Conservation (phyloP, 1,140 invertebrate species). For the Globodera rostochiensis region DNA sequence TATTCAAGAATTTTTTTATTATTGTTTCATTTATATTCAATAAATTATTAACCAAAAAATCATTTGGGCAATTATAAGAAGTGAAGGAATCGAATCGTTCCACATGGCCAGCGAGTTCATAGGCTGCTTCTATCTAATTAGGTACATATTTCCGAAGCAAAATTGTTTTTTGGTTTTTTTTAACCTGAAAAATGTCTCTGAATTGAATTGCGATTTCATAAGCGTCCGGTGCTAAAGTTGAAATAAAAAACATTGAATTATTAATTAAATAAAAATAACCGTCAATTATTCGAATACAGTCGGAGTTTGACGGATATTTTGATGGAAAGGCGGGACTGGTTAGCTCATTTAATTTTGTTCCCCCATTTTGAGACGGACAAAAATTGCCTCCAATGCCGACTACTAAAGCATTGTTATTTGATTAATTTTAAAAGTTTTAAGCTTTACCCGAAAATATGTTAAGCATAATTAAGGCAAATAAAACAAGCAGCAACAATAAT, state of each 20-base stretch:
- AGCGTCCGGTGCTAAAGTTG: slow-evolving; percentile 30
- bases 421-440: no score
- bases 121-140: slow-evolving; percentile 47
- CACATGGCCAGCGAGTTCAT: slow-evolving; percentile 33
- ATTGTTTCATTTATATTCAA: not conserved
- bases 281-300: slow-evolving; percentile 39
- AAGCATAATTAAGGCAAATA: not conserved
- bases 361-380: not conserved
- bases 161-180: not conserved
- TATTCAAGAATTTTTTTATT: slow-evolving; percentile 24
- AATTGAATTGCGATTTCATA: slow-evolving; percentile 49
- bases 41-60: slow-evolving; percentile 38
- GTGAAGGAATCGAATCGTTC: not conserved
- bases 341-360: slow-evolving; percentile 38
- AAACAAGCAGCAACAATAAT: not conserved
- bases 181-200: slow-evolving; percentile 45
- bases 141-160: not conserved
- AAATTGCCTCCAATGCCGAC: not conserved
- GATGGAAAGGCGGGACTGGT: slow-evolving; percentile 42
- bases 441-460: not conserved
- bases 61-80: slow-evolving; percentile 45
- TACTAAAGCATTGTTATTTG: not conserved
- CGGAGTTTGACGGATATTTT: slow-evolving; percentile 43
- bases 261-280: not conserved
- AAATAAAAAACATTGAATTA: not conserved